phyloP scores from a whole-genome alignment of 2,888 invertebrate species.

The Spilarctia lutea region DNA sequence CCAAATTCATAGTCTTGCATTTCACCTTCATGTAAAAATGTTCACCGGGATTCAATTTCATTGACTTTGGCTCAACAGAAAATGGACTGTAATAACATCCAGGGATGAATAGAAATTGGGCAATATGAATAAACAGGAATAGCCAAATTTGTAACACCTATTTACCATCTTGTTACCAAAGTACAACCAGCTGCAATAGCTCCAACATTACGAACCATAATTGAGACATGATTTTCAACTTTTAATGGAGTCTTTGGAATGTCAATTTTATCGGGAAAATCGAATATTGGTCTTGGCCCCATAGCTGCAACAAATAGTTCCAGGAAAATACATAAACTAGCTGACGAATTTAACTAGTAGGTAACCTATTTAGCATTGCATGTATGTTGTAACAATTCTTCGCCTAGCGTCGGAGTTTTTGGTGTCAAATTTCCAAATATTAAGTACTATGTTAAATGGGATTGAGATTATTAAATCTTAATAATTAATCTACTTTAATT shows the following conservation, averaged over 20 bases:
- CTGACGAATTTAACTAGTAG: conserved; percentile 10
- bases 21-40: conserved; percentile 80
- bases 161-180: conserved; percentile 68
- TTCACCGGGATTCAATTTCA: conserved; percentile 79
- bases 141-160: conserved; percentile 16
- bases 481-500: background rate
- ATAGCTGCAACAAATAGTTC: conserved; percentile 63
- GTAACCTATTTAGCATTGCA: conserved; percentile 5
- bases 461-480: background rate
- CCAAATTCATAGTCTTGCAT: conserved; percentile 82
- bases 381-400: background rate
- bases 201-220: conserved; percentile 70
- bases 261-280: conserved; percentile 73
- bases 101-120: background rate
- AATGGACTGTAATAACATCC: conserved; percentile 76
- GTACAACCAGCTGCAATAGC: conserved; percentile 70
- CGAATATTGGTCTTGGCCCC: conserved; percentile 77
- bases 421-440: background rate
- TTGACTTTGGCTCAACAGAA: conserved; percentile 82
- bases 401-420: background rate
- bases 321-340: conserved; percentile 9
- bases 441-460: background rate
- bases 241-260: conserved; percentile 74
- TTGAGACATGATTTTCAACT: conserved; percentile 61
- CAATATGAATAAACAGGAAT: background rate